These are phyloP conservation scores for Phoeniculus purpureus DNA, from an alignment of 2,797 vertebrate genomes.

Conservation along the genomic window DNA sequence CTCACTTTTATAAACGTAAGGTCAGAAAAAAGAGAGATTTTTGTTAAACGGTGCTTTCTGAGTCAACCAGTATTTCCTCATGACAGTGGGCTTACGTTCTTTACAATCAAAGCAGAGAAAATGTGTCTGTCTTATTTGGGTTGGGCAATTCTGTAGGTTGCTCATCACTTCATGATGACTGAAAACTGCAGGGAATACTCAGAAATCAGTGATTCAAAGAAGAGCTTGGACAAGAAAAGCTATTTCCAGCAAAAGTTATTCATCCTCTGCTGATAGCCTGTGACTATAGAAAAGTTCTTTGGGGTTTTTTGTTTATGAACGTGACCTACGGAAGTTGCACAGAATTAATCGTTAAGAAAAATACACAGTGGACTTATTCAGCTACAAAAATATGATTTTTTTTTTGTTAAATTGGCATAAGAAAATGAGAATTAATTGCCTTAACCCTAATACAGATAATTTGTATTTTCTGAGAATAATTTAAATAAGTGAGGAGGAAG, in stretches of 20 bases:
- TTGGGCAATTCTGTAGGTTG: constrained; percentile 34
- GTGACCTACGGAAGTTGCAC: background rate
- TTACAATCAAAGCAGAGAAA: constrained; percentile 28
- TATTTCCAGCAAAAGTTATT: constrained; percentile 35
- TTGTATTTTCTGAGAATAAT: constrained; percentile 40
- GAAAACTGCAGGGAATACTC: constrained; percentile 45
- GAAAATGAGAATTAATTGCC: background rate
- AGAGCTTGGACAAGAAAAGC: constrained; percentile 5
- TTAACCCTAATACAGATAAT: constrained; percentile 27
- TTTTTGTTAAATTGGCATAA: background rate
- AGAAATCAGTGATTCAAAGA: constrained; percentile 48
- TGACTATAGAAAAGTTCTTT: background rate
- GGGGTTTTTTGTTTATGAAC: background rate
- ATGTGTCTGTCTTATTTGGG: constrained; percentile 7
- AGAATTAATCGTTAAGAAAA: background rate
- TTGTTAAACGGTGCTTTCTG: constrained; percentile 20
- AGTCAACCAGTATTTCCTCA: background rate
- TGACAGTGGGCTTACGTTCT: constrained; percentile 2
- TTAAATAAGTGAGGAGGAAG: constrained; percentile 45
- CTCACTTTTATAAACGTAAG: constrained; percentile 25
- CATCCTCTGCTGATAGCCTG: background rate
- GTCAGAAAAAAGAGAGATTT: constrained; percentile 29
- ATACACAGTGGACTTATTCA: background rate
- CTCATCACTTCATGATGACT: constrained; percentile 26
- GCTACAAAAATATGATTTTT: background rate